Base-by-base conservation (phyloP, 2,113 vertebrate genomes). In the Clinocottus analis region DNA sequence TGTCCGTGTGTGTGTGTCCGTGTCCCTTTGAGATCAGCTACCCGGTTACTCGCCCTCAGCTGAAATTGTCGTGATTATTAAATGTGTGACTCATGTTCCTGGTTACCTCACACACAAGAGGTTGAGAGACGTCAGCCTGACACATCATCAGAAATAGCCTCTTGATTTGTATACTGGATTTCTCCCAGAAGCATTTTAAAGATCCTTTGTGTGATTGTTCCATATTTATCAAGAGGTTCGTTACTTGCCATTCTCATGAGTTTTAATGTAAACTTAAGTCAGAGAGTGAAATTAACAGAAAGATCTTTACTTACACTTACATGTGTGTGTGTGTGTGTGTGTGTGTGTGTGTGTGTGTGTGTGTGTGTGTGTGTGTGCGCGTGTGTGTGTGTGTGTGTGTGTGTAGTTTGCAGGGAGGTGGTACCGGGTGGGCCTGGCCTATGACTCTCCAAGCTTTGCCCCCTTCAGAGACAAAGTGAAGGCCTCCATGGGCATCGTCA, bases 391-490 rank as follows among this genome's bases (percentile, higher is more conserved):
- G 14, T 43, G 0, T 49, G 58, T 78, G 51, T 82, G 64, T 90
- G 82, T 84, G 56, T 14, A 95, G 95, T 95, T 95, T 89, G 77
- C 90, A 91, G 94, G 95, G 8, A 92, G 51, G 35, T 95, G 95
- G 94, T 94, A 91, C 83, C 90, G 94, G 2, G 84, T 95, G 33
- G 94, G 94, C 12, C 64, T 95, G 79, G 94, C 94, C 63, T 95
- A 95, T 4, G 92, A 94, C 64, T 89, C 93, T 6, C 85, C 86
- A 1, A 17, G 64, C 14, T 95, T 95, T 51, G 35, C 25, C 47
- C 89, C 83, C 4, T 89, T 82, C 82, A 90, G 90, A 79, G 81
- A 82, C 84, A 87, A 81, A 78, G 4, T 95, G 41, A 94, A 80
- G 61, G 72, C 81, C 59, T 93, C 92, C 29, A 87, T 91, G 91